Base-by-base conservation (phyloP, 2,113 vertebrate species). In the Acanthisitta chloris region DNA sequence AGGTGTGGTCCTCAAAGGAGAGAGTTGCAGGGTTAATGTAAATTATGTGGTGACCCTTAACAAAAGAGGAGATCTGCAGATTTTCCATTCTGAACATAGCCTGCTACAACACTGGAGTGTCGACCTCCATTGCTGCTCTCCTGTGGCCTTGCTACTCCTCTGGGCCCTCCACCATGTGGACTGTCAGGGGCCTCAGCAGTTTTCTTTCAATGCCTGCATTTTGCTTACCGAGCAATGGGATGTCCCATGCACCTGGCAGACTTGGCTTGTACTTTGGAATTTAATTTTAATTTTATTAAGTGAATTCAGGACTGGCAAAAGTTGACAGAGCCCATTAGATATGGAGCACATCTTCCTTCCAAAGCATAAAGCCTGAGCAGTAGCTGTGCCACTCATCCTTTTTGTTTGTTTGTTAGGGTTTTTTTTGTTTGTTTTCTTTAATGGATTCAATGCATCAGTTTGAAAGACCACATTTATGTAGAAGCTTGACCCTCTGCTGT, bases 211-310 rank as follows among this genome's bases (percentile, higher is more conserved):
- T 0, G 16, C 48, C 82, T 82, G 31, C 20, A 6, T 88, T 93
- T 86, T 88, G 86, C 90, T 89, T 83, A 71, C 83, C 57, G 80
- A 86, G 92, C 79, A 62, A 25, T 0, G 11, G 93, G 88, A 71
- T 92, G 88, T 94, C 92, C 96, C 92, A 51, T 2, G 2, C 72
- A 94, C 92, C 92, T 92, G 90, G 76, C 55, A 94, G 76, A 48
- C 74, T 95, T 90, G 82, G 90, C 93, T 86, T 78, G 71, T 79
- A 55, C 52, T 90, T 93, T 23, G 65, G 88, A 78, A 84, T 93
- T 93, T 88, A 78, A 92, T 92, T 97, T 91, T 95, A 62, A 92
- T 92, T 95, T 96, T 94, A 93, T 93, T 94, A 94, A 96, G 67
- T 90, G 93, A 70, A 67, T 90, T 95, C 40, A 61, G 36, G 43